phyloP scores from a whole-genome alignment of 2,888 invertebrate genomes.

The Luperina testacea region DNA sequence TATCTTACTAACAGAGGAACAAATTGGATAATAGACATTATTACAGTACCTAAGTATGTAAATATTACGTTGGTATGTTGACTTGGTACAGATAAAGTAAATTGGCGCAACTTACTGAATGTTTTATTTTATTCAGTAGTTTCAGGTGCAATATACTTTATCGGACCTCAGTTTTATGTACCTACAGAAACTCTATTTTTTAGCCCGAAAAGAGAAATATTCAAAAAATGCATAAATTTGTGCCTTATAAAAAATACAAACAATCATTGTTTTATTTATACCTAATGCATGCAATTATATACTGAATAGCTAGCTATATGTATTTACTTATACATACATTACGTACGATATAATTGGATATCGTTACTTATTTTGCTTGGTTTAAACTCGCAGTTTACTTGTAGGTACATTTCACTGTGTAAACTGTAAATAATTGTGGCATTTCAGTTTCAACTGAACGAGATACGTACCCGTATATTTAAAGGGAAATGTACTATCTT shows the following conservation, averaged over 20 bases:
- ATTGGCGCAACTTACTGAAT: slow-evolving; percentile 51
- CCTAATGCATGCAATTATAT: slow-evolving; percentile 9
- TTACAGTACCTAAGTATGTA: slow-evolving; percentile 26
- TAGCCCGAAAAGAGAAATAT: not conserved
- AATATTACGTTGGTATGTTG: slow-evolving; percentile 34
- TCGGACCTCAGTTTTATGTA: not conserved
- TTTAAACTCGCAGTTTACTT: slow-evolving; percentile 6
- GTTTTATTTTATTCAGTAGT: slow-evolving; percentile 42
- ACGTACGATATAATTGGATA: slow-evolving; percentile 19
- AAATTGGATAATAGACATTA: slow-evolving; percentile 57
- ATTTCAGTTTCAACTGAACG: slow-evolving; percentile 5
- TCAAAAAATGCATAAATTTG: not conserved
- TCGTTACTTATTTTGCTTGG: slow-evolving; percentile 11
- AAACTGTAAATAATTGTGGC: slow-evolving; percentile 9
- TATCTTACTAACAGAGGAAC: slow-evolving; percentile 55
- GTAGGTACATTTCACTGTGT: not conserved
- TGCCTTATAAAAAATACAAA: not conserved
- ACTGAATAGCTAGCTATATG: not conserved
- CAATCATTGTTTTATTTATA: not conserved
- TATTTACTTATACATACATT: not conserved
- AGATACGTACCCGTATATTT: slow-evolving; percentile 38
- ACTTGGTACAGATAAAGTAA: slow-evolving; percentile 56
- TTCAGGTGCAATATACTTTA: slow-evolving; percentile 26
- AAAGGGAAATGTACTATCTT: slow-evolving; percentile 51
- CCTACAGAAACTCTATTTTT: not conserved